phyloP scores from a whole-genome alignment of 2,888 invertebrate genomes.

The Eristalis arbustorum region DNA sequence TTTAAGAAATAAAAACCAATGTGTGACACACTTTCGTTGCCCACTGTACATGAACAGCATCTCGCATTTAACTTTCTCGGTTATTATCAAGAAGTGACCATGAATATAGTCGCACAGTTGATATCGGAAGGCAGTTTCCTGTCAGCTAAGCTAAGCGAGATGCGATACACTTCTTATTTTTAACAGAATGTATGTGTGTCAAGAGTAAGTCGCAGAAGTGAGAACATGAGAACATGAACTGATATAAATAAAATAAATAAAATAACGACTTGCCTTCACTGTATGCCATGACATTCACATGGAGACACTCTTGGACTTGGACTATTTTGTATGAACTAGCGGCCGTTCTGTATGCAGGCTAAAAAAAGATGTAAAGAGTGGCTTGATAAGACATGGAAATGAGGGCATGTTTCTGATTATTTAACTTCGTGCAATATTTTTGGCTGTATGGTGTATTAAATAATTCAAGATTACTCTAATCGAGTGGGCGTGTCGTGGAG shows the following conservation, averaged over 20 bases:
- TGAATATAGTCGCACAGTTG: not conserved
- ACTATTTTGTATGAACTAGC: too few species aligned
- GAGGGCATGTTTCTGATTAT: not conserved
- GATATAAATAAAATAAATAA: too few species aligned
- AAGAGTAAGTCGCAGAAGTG: not conserved
- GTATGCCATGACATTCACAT: not conserved
- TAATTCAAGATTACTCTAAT: not conserved
- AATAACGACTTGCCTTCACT: not conserved
- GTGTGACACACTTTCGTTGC: not conserved
- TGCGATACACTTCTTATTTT: not conserved
- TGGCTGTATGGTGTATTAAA: not conserved
- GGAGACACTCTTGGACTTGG: not conserved
- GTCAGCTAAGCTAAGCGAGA: not conserved
- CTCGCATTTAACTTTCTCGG: not conserved
- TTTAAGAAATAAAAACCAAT: not conserved
- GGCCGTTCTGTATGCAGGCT: not conserved
- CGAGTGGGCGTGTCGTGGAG: not conserved
- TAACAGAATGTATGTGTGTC: slow-evolving; percentile 5
- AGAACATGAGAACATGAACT: too few species aligned
- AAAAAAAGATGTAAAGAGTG: not conserved
- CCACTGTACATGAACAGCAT: not conserved
- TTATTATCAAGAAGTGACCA: not conserved
- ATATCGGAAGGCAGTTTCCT: not conserved
- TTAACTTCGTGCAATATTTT: not conserved
- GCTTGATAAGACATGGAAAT: not conserved